Percentiles rank a stretch among this genome's conserved stretches.
Evolutionary conservation across 2,113 vertebrate species (phyloP).

Genomic region (Haemorhous mexicanus): DNA sequence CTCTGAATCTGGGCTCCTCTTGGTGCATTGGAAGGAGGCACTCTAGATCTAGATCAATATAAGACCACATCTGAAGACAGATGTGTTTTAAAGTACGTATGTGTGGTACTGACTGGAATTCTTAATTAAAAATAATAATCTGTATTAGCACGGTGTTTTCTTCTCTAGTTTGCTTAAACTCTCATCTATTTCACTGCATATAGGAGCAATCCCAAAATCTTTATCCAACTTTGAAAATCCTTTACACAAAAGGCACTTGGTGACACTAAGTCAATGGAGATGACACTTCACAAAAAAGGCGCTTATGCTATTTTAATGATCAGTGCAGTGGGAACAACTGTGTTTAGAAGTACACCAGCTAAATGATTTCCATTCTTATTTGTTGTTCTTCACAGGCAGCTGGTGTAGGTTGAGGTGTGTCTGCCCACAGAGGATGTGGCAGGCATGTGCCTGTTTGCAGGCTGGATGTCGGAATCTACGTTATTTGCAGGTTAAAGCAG

Average conservation of each 20-base stretch:
- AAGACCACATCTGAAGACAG: neutral
- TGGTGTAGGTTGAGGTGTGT: neutral
- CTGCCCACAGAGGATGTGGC: neutral
- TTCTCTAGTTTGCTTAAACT: neutral
- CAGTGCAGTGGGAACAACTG: neutral
- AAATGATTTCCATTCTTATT: neutral
- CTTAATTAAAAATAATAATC: neutral
- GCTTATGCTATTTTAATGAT: neutral
- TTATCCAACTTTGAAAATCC: neutral
- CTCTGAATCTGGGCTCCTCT: neutral
- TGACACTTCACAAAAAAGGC: neutral
- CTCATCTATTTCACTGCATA: neutral
- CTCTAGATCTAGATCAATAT: neutral
- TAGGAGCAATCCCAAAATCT: neutral
- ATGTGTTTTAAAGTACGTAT: neutral
- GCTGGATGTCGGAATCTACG: neutral
- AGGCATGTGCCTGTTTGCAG: neutral
- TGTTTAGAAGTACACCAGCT: neutral
- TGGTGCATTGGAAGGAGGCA: fast-evolving
- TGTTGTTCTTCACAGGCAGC: neutral
- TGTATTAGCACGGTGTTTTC: neutral
- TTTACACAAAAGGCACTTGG: neutral
- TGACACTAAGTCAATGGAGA: neutral
- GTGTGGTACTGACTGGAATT: neutral
- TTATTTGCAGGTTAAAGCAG: neutral